Base-by-base conservation (phyloP, 2,888 invertebrate genomes). In the Phlogophora meticulosa region DNA sequence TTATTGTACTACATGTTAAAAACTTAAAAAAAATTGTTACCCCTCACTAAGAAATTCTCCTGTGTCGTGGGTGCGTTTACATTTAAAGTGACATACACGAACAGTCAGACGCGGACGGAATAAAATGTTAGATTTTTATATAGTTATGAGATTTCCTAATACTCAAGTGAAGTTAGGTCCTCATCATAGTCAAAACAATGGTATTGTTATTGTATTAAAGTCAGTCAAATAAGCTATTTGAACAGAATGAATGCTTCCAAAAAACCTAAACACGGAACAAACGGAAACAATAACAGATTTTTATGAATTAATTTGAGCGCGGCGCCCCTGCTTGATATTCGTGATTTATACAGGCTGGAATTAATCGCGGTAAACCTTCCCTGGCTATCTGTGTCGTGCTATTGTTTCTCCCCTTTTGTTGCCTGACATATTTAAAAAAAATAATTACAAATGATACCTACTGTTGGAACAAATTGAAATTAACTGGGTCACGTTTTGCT, bases 281-380 rank as follows among this genome's bases (percentile, higher is more conserved):
- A 58, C 51, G 42, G 38, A 34, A n/a, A 62, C 36, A 55, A 66
- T 66, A 74, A 58, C 55, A 68, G 64, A 58, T 67, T 84, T 85
- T 80, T 82, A 60, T 56, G 66, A 78, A 85, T 80, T 82, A 76
- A 85, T 84, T 83, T 74, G 57, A 49, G 32, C 65, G 43, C 43
- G 17, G 51, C 15, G 28, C 17, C 57, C 22, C 57, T 60, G 70
- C 55, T 68, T 67, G 63, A 77, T 82, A 74, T 78, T 65, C 48
- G 60, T 84, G 85, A 87, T 87, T 87, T 85, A 86, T 86, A 81
- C 72, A 59, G 66, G 76, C 66, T 76, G 68, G 66, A 83, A 86
- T 85, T 84, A 83, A 88, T 87, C 80, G 80, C 43, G 65, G 70
- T 56, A 46, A 42, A 52, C 74, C 63, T 56, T 57, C 72, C 72